Evolutionary conservation across 2,797 vertebrate species (phyloP), one percentile per base, ranked within the genome.

Genomic region (Chloroceryle amazona): DNA sequence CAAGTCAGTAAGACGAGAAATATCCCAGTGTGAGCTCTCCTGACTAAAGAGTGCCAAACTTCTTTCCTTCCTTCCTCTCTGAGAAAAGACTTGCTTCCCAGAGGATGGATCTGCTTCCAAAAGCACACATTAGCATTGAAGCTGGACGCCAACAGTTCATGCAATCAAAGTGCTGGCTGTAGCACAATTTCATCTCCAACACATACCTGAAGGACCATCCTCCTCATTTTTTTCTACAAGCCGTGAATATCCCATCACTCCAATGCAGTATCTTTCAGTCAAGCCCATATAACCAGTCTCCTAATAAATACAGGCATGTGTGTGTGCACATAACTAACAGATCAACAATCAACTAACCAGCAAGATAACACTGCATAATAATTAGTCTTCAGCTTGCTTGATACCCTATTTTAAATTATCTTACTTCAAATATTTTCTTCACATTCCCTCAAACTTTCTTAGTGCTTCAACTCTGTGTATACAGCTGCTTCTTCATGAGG

Each of bases 401-500:
- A 22, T 35, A 73, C 4, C 15, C 44, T 58, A 22, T 54, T 73
- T 86, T 51, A 73, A 81, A 74, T 60, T 47, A 25, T 22, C 14
- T 66, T n/a, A 75, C 55, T 58, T 70, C 49, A 90, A 58, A 46
- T 73, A 58, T 60, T 81, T 87, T 67, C 52, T 73, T 90, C 54
- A 46, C 62, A 55, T 60, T 60, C 54, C 39, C 52, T 76, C 60
- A 49, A 76, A 96, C 44, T 80, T 91, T 60, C 87, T 90, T 85
- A 84, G 14, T 22, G 28, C 70, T 89, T 80, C 11, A 7, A 54
- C 44, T 81, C 37, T 65, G 47, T 35, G 21, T 79, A 67, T 79
- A 67, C 74, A 95, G 90, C 86, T 95, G 91, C 73, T 89, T 76
- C 86, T 96, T 87, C 74, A 74, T 1, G 3, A 97, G 67, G 49